A percentile compares a stretch with the other conserved stretches of the same genome.
These are phyloP conservation scores for Paracyprichromis sp. DNA, from an alignment of 2,113 vertebrate genomes.

Conservation along the genomic window DNA sequence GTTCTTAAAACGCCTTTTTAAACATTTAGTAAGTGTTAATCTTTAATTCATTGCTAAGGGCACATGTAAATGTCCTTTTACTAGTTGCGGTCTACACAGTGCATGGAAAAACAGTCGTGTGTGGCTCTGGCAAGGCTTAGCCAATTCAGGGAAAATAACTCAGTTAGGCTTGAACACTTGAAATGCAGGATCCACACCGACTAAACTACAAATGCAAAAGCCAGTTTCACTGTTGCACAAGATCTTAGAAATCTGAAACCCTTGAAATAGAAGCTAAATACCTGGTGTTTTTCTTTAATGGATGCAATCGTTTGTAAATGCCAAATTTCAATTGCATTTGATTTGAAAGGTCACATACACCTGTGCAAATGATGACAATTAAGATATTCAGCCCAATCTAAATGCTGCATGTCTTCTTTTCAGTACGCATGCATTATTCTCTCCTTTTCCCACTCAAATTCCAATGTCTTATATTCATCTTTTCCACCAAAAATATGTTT, in stretches of 20 bases:
- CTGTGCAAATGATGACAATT: background rate
- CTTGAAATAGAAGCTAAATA: background rate
- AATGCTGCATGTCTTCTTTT: background rate
- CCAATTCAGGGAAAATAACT: background rate
- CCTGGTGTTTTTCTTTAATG: background rate
- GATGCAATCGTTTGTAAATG: background rate
- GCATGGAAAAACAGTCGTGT: background rate
- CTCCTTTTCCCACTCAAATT: background rate
- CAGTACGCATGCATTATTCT: background rate
- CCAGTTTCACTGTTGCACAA: background rate
- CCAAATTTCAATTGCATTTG: background rate
- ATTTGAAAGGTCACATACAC: background rate
- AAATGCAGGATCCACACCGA: background rate
- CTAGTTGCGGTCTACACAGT: background rate
- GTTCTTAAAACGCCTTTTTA: background rate
- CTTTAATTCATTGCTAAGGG: background rate
- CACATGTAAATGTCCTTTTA: background rate
- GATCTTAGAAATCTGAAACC: background rate
- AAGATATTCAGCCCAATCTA: background rate
- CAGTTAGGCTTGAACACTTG: background rate
- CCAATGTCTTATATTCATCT: background rate
- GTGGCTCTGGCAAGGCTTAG: background rate
- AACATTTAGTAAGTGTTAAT: background rate
- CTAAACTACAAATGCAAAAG: background rate
- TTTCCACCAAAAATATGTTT: background rate